Evolutionary conservation across 1,140 invertebrate species (phyloP), one percentile per base, ranked within the genome.

Genomic region (Drosophila punjabiensis): DNA sequence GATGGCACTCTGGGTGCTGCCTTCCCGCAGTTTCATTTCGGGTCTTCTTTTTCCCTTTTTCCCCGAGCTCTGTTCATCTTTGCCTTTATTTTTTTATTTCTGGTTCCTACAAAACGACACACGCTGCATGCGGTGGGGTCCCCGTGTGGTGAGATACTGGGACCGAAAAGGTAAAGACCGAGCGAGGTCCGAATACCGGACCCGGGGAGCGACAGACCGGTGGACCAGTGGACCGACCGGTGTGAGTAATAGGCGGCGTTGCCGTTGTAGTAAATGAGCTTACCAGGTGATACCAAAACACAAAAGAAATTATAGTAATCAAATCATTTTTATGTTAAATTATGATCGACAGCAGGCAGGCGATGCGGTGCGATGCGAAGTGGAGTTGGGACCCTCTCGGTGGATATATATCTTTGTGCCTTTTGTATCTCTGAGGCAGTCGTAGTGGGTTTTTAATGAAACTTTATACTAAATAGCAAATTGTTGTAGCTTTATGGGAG

Each of bases 261-360:
- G 86, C 79, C 69, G 87, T 91, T 90, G 86, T 91, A 90, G 86
- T 90, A 90, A 90, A 90, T 90, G 86, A 90, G 86, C 86, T 90
- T 90, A 90, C 86, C 86, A 90, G 86, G 86, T 90, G 86, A 90
- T 90, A 90, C 87, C 86, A 90, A 90, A 90, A 90, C 86, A 90
- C 86, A 90, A 90, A 90, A 90, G 86, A 90, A 90, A 90, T 90
- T 90, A 90, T 90, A 90, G 86, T 90, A 90, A 90, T 90, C 86
- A 90, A 90, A 90, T 90, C 86, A 90, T 90, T 90, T 90, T 90
- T 90, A 90, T 90, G 86, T 90, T 90, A 90, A 90, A 90, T 90
- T 90, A 90, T 90, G 86, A 90, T 90, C 86, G 86, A 90, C 86
- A 91, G 86, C 86, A 85, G 79, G 86, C 82, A 90, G 82, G 76